Percentiles rank a stretch among this genome's conserved stretches.
phyloP scores from a whole-genome alignment of 2,888 invertebrate genomes.

The Ectropis crepuscularia region DNA sequence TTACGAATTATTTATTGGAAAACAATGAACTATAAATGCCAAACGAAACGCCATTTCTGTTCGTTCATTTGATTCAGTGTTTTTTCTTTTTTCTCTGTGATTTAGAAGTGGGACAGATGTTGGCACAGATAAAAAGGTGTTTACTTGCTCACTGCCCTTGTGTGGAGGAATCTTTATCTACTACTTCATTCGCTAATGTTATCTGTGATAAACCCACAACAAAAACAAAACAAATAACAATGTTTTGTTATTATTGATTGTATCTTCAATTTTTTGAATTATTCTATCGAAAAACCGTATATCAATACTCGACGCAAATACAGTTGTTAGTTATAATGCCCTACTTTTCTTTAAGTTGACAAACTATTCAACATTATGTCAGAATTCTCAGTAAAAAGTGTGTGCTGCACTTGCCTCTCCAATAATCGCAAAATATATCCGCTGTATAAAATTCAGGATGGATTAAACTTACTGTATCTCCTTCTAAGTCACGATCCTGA shows the following conservation, averaged over 20 bases:
- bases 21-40: slow-evolving; percentile 31
- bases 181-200: no score
- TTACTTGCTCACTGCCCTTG: no score
- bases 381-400: slow-evolving; percentile 46
- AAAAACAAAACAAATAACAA: no score
- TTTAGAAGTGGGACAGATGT: not conserved
- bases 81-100: not conserved
- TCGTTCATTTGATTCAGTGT: slow-evolving; percentile 2
- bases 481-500: slow-evolving; percentile 63
- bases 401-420: slow-evolving; percentile 71
- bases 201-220: no score
- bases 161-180: no score
- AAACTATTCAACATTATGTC: slow-evolving; percentile 14
- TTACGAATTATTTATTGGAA: slow-evolving; percentile 40
- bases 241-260: not conserved
- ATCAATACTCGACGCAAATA: no score
- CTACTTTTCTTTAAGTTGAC: not conserved
- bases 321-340: not conserved
- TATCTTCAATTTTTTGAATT: no score
- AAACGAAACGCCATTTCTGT: slow-evolving; percentile 39
- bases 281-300: no score
- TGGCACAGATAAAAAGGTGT: not conserved
- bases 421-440: slow-evolving; percentile 59
- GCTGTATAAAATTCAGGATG: slow-evolving; percentile 58
- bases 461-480: slow-evolving; percentile 67